Percentiles rank a stretch among this genome's conserved stretches.
Evolutionary conservation across 2,113 vertebrate species (phyloP).

Genomic region (Mobula hypostoma): DNA sequence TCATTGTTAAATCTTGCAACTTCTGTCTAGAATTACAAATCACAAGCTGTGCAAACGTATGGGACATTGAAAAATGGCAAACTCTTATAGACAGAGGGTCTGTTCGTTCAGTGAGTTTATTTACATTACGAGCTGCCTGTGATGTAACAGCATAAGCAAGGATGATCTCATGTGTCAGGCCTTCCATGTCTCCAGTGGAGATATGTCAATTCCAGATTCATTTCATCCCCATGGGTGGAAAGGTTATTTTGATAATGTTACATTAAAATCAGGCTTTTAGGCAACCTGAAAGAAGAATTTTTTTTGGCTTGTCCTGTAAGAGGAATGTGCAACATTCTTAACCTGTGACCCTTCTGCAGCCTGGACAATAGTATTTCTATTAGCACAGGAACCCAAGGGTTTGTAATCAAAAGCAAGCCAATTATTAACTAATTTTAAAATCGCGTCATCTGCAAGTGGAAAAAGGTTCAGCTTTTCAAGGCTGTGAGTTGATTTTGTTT

Average conservation of each 20-base stretch:
- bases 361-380: background rate
- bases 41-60: background rate
- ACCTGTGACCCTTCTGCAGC: background rate
- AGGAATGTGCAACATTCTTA: background rate
- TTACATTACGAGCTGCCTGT: constrained; percentile 12
- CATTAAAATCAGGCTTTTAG: background rate
- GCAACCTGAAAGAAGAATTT: background rate
- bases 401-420: background rate
- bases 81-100: background rate
- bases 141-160: background rate
- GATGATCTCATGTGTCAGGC: constrained; percentile 33
- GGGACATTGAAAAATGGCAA: background rate
- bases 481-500: background rate
- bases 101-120: constrained; percentile 3
- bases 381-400: background rate
- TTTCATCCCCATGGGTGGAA: constrained; percentile 19
- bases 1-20: background rate
- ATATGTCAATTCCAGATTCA: constrained; percentile 19
- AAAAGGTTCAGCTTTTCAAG: background rate
- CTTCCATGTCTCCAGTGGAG: constrained; percentile 21
- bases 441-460: background rate
- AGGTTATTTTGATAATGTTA: constrained; percentile 32
- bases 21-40: constrained; percentile 10
- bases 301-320: background rate
- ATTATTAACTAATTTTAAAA: background rate